Percentiles rank a stretch among this genome's conserved stretches.
Conservation (phyloP, 1,140 invertebrate species). For the Pachyrhynchus sulphureomaculatus region DNA sequence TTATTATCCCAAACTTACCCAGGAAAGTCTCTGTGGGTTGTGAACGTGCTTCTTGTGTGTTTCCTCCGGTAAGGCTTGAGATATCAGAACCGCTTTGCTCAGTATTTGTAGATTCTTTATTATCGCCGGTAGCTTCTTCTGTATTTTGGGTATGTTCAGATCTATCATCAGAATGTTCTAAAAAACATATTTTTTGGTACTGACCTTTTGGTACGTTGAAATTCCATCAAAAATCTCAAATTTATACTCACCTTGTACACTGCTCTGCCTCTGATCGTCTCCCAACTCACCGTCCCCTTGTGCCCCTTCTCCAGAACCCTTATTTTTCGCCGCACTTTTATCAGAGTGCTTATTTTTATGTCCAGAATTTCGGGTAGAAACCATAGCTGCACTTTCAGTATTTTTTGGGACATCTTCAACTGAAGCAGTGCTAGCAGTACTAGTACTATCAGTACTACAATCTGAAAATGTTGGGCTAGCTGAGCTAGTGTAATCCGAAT, state of each 20-base stretch:
- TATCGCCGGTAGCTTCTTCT: too few species aligned
- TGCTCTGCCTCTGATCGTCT: neutral
- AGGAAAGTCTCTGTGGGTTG: conserved; percentile 3
- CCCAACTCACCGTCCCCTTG: neutral
- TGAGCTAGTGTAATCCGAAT: conserved; percentile 29
- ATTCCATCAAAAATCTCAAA: too few species aligned
- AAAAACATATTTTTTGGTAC: neutral
- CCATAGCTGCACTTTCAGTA: neutral
- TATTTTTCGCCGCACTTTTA: conserved; percentile 3
- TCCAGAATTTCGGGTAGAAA: neutral
- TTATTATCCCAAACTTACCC: neutral
- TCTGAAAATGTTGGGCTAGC: conserved; percentile 46
- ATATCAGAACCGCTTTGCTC: too few species aligned
- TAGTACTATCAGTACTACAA: conserved; percentile 43
- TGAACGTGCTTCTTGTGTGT: neutral
- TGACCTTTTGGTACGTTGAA: too few species aligned
- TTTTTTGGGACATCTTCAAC: conserved; percentile 34
- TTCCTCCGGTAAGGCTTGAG: too few species aligned
- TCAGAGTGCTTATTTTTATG: neutral
- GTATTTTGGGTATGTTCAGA: too few species aligned
- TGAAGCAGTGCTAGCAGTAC: conserved; percentile 41
- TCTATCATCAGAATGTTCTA: too few species aligned
- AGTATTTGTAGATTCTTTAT: too few species aligned
- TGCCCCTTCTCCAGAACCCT: neutral
- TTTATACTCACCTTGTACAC: neutral